These are phyloP conservation scores for Helleia helle DNA, from an alignment of 2,888 invertebrate genomes.

Conservation along the genomic window DNA sequence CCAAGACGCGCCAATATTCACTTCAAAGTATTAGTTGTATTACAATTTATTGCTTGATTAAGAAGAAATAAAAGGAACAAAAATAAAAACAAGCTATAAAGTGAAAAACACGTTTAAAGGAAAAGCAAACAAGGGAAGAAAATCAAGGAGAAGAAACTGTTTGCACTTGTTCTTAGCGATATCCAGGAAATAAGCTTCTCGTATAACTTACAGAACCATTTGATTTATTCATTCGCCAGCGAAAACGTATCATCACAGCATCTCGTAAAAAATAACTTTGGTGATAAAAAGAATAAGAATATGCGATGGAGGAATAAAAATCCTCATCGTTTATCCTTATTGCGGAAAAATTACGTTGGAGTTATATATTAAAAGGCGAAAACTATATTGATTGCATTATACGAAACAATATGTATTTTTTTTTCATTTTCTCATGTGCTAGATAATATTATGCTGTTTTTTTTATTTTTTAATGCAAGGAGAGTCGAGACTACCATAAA, in stretches of 20 bases:
- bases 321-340: neutral
- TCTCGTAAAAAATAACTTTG: slow-evolving; percentile 4
- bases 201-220: slow-evolving; percentile 3
- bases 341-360: neutral
- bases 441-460: too few species aligned
- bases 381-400: too few species aligned
- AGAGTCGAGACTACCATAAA: too few species aligned
- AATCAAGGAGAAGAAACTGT: slow-evolving; percentile 48
- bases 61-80: too few species aligned
- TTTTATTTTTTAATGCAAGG: too few species aligned
- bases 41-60: too few species aligned
- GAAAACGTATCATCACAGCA: neutral
- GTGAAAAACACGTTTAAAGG: slow-evolving; percentile 54
- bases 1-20: too few species aligned
- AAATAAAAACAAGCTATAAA: slow-evolving; percentile 45
- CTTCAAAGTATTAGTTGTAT: too few species aligned
- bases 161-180: slow-evolving; percentile 42
- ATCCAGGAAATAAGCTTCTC: slow-evolving; percentile 37
- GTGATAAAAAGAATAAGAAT: slow-evolving; percentile 1
- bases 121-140: slow-evolving; percentile 53
- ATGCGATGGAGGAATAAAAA: neutral
- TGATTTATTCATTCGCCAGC: slow-evolving; percentile 7
- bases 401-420: too few species aligned
- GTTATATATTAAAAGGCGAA: neutral
- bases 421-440: too few species aligned